Base-by-base conservation (phyloP, 1,140 invertebrate genomes). In the Dryas iulia region DNA sequence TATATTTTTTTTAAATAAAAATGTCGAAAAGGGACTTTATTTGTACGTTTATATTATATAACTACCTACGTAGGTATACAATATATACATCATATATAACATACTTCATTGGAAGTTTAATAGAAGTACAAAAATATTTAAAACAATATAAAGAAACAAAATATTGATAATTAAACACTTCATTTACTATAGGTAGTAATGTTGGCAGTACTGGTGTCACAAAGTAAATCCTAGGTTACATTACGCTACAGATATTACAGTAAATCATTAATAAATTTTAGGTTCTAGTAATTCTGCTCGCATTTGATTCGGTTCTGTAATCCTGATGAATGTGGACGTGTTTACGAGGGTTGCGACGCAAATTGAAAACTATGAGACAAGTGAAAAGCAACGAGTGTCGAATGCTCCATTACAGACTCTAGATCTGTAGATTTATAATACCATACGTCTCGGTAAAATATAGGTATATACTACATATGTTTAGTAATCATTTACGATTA, bases 351-450 rank as follows among this genome's bases (percentile, higher is more conserved):
- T 66, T 60, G 73, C 63, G 83, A 83, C 82, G 73, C 84, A 89
- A 89, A 89, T 89, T 89, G 86, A 83, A 87, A 89, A 80, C 86
- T 89, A 89, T 80, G 80, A 78, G 68, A 76, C 77, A 54, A 25
- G 53, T 25, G 21, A 24, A n/a, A 54, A 54, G 65, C 70, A 74
- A 56, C 65, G 47, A 58, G 65, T 47, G 7, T 47, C 39, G 7
- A 63, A 56, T 39, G 54, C 24, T 39, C 59, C 60, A 59, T 59
- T 72, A 59, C 35, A 54, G 12, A 52, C 59, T 54, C 47, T 73
- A 73, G 71, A 69, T 66, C 60, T 64, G 26, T 31, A 63, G 63
- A 70, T 47, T 52, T 28, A 53, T 30, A 30, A 52, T 35, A 52
- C 14, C 18, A 47, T 35, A 35, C 12, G n/a, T 35, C 33, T 35